Base-by-base conservation (phyloP, 2,888 invertebrate species). In the Seira musarum region DNA sequence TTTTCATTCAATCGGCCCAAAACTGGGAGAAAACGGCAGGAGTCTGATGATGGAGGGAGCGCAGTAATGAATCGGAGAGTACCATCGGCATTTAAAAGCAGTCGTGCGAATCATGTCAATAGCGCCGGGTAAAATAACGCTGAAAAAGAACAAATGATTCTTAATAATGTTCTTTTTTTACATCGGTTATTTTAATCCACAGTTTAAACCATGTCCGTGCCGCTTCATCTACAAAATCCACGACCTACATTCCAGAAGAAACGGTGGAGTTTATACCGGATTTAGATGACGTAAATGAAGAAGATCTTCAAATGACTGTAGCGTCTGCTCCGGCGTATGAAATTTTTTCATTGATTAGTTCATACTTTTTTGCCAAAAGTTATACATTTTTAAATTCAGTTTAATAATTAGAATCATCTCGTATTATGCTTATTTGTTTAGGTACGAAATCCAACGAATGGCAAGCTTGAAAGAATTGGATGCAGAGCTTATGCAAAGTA, bases 381-480 rank as follows among this genome's bases (percentile, higher is more conserved):
- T 46, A 46, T 46, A n/a, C 49, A 13, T 46, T n/a, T 46, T 46
- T 10, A 46, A 46, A 46, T 46, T 13, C 49, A 46, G 8, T 8
- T 46, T 8, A 13, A 46, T 46, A 46, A n/a, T n/a, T n/a, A n/a
- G n/a, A n/a, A n/a, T n/a, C n/a, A n/a, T n/a, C n/a, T n/a, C n/a
- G n/a, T 25, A 61, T 21, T 70, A 60, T 61, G 2, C 21, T 17
- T 40, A 15, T 40, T 21, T n/a, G 40, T 77, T 1, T 22, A 86
- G 86, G 21, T 84, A 83, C 46, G 85, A 86, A 82, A 70, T 85
- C 10, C 85, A 86, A 49, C 65, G 81, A 66, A 85, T 86, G 71
- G 83, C 85, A 22, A 86, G 85, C 67, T 77, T 86, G 21, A 85
- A 84, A 40, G 86, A 86, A 60, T 68, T 86, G 63, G 86, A 86